Evolutionary conservation across 2,113 vertebrate species (phyloP).

Genomic region (Nesogale talazaci): DNA sequence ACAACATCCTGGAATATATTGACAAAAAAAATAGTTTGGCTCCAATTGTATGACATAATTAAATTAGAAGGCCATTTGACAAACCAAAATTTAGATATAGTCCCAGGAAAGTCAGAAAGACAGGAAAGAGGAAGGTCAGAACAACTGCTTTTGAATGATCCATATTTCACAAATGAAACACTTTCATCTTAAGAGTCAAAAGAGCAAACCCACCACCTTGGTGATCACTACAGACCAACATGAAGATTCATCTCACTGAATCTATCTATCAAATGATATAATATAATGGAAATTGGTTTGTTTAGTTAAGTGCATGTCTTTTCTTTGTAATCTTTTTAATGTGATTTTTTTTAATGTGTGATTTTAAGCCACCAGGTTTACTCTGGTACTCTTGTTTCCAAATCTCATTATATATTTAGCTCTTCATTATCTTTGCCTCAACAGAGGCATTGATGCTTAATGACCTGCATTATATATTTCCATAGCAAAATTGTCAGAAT

Average conservation of each 20-base stretch:
- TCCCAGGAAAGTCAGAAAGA: conserved; percentile 9
- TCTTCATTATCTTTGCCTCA: background rate
- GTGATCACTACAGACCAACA: no score
- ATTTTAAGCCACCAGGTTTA: background rate
- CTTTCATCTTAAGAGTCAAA: background rate
- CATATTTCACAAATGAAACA: background rate
- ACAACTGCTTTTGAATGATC: background rate
- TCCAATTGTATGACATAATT: conserved; percentile 8
- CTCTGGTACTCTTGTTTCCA: background rate
- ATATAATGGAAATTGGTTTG: background rate
- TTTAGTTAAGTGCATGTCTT: background rate
- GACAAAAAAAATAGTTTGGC: background rate
- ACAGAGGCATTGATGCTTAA: background rate
- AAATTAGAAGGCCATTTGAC: background rate
- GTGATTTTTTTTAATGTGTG: background rate
- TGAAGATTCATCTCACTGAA: background rate
- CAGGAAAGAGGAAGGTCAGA: background rate
- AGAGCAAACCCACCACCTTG: background rate
- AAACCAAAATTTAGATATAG: background rate
- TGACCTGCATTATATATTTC: background rate
- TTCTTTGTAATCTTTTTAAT: background rate
- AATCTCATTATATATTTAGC: background rate
- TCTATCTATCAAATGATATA: background rate
- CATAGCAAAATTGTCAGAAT: background rate
- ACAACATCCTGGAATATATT: background rate